phyloP scores from a whole-genome alignment of 2,888 invertebrate genomes.

The Phyllotreta striolata region DNA sequence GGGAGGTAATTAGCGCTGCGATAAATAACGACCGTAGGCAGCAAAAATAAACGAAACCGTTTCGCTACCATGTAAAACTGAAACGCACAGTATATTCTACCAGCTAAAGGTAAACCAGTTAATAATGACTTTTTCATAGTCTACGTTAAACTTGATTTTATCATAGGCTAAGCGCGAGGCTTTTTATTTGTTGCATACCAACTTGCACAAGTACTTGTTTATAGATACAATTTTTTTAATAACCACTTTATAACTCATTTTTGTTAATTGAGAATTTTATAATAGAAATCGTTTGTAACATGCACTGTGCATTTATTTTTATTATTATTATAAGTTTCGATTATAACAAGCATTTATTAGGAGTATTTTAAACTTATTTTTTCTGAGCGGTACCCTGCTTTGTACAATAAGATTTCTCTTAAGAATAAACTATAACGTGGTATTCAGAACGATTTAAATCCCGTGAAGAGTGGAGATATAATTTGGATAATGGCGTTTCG shows the following conservation, averaged over 20 bases:
- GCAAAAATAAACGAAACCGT: constrained; percentile 15
- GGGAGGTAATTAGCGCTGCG: constrained; percentile 18
- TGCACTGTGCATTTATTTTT: no score
- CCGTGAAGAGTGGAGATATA: not conserved
- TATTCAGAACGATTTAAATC: not conserved
- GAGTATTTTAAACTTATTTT: no score
- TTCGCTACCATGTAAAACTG: constrained; percentile 5
- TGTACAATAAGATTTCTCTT: not conserved
- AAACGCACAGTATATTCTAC: constrained; percentile 31
- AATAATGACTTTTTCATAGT: constrained; percentile 32
- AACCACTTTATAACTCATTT: no score
- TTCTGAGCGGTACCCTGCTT: no score
- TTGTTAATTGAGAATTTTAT: no score
- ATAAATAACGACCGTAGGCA: constrained; percentile 11
- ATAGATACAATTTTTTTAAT: no score
- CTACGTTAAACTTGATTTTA: constrained; percentile 33
- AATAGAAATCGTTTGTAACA: no score
- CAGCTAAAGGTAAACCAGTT: constrained; percentile 39
- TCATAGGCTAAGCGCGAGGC: constrained; percentile 9
- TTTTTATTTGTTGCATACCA: constrained; percentile 23
- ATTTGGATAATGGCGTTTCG: constrained; percentile 3
- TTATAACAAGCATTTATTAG: no score
- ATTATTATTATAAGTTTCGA: no score
- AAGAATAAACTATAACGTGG: not conserved
- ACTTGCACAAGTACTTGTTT: no score